phyloP scores from a whole-genome alignment of 2,797 vertebrate species.

The Cephalopachus bancanus region DNA sequence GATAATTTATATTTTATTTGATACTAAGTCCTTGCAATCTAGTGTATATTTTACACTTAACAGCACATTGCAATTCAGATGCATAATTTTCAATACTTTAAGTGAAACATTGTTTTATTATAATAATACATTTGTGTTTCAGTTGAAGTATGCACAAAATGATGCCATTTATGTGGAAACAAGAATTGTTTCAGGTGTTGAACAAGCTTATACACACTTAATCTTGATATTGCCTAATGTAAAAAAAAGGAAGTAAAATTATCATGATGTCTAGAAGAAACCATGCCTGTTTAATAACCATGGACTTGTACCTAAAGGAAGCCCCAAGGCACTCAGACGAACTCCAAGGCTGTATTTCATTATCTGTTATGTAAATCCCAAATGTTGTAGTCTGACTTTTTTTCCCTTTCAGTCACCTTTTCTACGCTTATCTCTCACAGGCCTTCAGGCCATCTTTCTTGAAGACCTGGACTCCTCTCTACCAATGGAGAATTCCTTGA shows the following conservation, averaged over 20 bases:
- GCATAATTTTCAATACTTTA: conserved; percentile 36
- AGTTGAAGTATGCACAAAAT: neutral
- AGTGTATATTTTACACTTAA: conserved; percentile 2
- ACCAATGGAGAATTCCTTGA: neutral
- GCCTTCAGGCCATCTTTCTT: neutral
- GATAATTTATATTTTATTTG: conserved; percentile 1
- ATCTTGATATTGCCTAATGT: neutral
- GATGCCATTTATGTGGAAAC: neutral
- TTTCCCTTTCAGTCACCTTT: neutral
- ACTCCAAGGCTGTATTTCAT: neutral
- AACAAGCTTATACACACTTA: neutral
- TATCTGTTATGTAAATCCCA: neutral
- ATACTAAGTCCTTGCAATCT: neutral
- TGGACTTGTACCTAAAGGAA: neutral
- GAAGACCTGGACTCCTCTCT: neutral
- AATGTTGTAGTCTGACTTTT: neutral
- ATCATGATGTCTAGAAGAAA: neutral
- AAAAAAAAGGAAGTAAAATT: neutral
- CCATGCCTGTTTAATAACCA: neutral
- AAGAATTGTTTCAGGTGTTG: conserved; percentile 6
- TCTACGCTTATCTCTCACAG: neutral
- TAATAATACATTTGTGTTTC: conserved; percentile 31
- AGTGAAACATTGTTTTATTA: neutral
- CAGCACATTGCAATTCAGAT: neutral
- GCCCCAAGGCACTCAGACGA: neutral